Conservation (phyloP, 2,888 invertebrate species). For the Cordylochernes scorpioides region DNA sequence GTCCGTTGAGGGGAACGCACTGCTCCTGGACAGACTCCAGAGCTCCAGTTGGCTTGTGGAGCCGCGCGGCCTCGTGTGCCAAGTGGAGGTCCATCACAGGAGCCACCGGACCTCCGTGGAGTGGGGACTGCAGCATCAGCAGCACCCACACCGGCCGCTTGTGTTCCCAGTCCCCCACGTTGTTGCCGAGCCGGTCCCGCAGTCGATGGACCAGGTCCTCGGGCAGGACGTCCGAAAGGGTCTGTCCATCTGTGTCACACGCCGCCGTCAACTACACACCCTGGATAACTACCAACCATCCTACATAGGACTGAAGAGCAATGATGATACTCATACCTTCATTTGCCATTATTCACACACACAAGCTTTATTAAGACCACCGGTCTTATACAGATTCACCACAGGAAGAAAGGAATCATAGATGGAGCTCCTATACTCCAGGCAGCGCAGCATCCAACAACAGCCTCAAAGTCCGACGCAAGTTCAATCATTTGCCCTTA, state of each 20-base stretch:
- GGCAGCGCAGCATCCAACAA: too few species aligned
- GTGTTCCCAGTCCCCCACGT: conserved; percentile 27
- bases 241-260: conserved; percentile 19
- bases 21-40: conserved; percentile 30
- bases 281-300: too few species aligned
- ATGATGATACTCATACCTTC: too few species aligned
- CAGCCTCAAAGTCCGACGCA: too few species aligned
- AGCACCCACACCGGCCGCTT: conserved; percentile 31
- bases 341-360: too few species aligned
- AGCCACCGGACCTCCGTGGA: conserved; percentile 26
- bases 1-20: conserved; percentile 28
- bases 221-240: conserved; percentile 8
- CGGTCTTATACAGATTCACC: too few species aligned
- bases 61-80: conserved; percentile 26
- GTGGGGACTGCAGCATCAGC: conserved; percentile 28
- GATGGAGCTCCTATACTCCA: too few species aligned
- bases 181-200: conserved; percentile 23
- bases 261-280: too few species aligned
- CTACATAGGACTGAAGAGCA: too few species aligned
- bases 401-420: too few species aligned
- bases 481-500: too few species aligned
- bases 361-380: too few species aligned
- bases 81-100: conserved; percentile 30
- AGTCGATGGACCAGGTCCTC: conserved; percentile 6
- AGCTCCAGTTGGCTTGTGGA: conserved; percentile 25